phyloP scores from a whole-genome alignment of 2,113 vertebrate genomes.

The Neofelis nebulosa region DNA sequence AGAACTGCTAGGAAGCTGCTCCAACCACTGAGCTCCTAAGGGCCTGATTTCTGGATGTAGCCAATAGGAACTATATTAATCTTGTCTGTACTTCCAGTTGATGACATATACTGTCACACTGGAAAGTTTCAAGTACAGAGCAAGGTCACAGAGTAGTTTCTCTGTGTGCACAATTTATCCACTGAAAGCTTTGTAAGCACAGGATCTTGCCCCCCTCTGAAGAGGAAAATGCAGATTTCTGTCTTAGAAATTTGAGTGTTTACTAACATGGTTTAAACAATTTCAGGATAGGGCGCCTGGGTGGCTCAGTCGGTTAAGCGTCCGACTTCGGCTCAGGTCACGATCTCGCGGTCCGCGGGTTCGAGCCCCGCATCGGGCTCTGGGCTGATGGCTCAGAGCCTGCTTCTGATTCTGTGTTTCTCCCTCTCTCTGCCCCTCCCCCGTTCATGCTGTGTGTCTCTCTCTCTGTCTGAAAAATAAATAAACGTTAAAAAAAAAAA shows the following conservation, averaged over 20 bases:
- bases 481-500: too few relatives aligned
- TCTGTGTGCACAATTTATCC: not conserved
- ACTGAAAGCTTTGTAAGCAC: not conserved
- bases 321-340: too few relatives aligned
- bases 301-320: too few relatives aligned
- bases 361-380: too few relatives aligned
- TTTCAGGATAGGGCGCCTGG: constrained; percentile 5
- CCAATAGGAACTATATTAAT: not conserved
- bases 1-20: not conserved
- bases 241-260: constrained; percentile 18
- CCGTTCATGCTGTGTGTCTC: too few relatives aligned
- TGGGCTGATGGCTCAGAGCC: too few relatives aligned
- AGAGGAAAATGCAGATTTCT: not conserved
- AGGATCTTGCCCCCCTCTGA: not conserved
- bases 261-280: not conserved
- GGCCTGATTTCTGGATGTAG: not conserved
- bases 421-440: too few relatives aligned
- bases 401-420: too few relatives aligned
- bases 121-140: not conserved
- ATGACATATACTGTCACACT: not conserved
- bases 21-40: not conserved
- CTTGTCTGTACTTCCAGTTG: not conserved
- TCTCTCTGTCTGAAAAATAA: too few relatives aligned
- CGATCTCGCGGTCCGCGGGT: too few relatives aligned
- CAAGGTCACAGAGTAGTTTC: not conserved